Conservation (phyloP, 1,140 invertebrate genomes). For the Probaryconus sp. region DNA sequence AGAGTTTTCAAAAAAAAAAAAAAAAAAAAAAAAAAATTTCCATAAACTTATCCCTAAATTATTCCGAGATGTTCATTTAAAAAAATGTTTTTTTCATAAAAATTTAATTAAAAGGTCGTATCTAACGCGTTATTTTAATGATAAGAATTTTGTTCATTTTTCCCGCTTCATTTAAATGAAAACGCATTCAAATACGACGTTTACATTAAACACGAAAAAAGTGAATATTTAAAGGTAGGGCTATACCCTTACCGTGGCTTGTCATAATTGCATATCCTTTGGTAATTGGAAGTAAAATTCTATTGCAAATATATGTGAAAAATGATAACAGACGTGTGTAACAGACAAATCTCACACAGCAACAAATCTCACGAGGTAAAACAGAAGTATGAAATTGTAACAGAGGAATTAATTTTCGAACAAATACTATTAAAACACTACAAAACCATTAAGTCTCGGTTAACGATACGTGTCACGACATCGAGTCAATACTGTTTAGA, state of each 20-base stretch:
- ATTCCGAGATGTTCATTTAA: neutral
- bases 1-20: too few species aligned
- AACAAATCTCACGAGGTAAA: too few species aligned
- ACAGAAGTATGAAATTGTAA: too few species aligned
- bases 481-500: constrained; percentile 40
- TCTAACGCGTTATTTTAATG: constrained; percentile 36
- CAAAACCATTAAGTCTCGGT: constrained; percentile 2
- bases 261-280: constrained; percentile 34
- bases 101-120: constrained; percentile 39
- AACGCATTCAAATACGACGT: constrained; percentile 34
- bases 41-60: too few species aligned
- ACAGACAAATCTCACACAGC: constrained; percentile 1
- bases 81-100: constrained; percentile 12
- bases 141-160: constrained; percentile 39
- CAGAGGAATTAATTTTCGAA: too few species aligned
- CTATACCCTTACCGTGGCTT: constrained; percentile 11
- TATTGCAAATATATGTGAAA: too few species aligned
- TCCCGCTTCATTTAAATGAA: constrained; percentile 36
- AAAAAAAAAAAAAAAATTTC: too few species aligned
- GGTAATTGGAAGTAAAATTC: constrained; percentile 39
- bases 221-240: constrained; percentile 37
- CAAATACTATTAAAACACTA: neutral
- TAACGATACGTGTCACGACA: constrained; percentile 27
- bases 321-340: neutral
- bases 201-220: constrained; percentile 32